phyloP scores from a whole-genome alignment of 2,797 vertebrate species.

The Enoplosus armatus region DNA sequence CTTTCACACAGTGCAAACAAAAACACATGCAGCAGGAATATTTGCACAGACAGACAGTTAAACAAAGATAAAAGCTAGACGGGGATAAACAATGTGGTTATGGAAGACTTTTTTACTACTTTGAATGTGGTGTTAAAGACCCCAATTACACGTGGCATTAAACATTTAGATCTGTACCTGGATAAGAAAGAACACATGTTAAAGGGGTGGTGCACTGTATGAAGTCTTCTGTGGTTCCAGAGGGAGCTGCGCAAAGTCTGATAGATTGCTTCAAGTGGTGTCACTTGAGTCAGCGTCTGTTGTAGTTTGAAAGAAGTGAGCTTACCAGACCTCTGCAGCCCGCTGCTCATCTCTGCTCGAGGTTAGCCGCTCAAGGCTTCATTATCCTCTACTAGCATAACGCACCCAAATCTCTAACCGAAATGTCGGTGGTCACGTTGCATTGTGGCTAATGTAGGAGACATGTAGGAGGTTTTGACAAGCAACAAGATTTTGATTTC shows the following conservation, averaged over 20 bases:
- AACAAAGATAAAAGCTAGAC: neutral
- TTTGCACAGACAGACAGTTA: neutral
- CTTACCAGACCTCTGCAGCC: neutral
- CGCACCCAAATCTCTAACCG: neutral
- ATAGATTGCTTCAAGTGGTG: neutral
- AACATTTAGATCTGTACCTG: neutral
- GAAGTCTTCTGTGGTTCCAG: neutral
- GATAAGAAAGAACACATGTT: neutral
- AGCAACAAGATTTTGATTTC: too few relatives aligned
- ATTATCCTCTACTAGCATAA: neutral
- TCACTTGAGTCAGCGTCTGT: neutral
- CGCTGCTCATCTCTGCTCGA: neutral
- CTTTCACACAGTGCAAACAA: conserved; percentile 1
- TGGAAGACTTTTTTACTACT: neutral
- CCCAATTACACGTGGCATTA: neutral
- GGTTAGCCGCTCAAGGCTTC: neutral
- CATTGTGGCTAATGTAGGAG: too few relatives aligned
- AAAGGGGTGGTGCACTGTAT: neutral
- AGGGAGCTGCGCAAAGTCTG: neutral
- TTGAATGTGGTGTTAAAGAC: neutral
- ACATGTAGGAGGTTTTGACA: too few relatives aligned
- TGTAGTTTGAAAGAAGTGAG: neutral
- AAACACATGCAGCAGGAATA: neutral
- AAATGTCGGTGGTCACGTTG: neutral
- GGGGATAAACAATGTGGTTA: neutral